Base-by-base conservation (phyloP, 92 coral and sea anemone species). In the Diadumene lineata region DNA sequence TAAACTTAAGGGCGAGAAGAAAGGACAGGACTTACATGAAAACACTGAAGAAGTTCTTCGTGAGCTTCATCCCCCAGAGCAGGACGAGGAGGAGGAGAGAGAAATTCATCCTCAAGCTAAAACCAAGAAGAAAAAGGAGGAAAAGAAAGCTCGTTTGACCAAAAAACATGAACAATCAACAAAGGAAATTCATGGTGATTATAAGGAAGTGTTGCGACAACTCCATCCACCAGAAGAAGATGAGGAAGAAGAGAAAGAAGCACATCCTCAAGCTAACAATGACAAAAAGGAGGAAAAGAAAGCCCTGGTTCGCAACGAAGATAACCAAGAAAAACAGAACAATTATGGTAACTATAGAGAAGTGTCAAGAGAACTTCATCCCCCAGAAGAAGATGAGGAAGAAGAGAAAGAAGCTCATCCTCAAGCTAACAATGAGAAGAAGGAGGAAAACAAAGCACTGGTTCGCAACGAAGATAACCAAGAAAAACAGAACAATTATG, bases 171-270 rank as follows among this genome's bases (percentile, higher is more conserved):
- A 16, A 53, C 8, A 53, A 53, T 13, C 6, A 38, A 13, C 6
- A 38, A 38, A 38, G 48, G 48, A 13, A 38, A 13, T 38, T 38
- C 13, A 38, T 38, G 6, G 60, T 53, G 18, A 2, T 3, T 22
- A 22, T 53, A 23, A 62, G 31, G 43, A 62, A 28, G 43, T 23
- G 1, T 31, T 62, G 68, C 38, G 68, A 7, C 21, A 62, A 43
- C 38, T 62, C 22, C 68, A 62, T 62, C 68, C 43, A 27, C 21
- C 1, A 62, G 43, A 62, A 11, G 43, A 62, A 62, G 68, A 62
- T 22, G 68, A 62, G 22, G 68, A 28, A 15, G 43, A 62, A 30
- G 43, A 62, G 19, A 53, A 32, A 17, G 64, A 58, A 22, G 29
- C 17, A 23, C 64, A 22, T 58, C 24, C 31, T 58, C 22, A 30